phyloP scores from a whole-genome alignment of 2,113 vertebrate species.

The Colossoma macropomum region DNA sequence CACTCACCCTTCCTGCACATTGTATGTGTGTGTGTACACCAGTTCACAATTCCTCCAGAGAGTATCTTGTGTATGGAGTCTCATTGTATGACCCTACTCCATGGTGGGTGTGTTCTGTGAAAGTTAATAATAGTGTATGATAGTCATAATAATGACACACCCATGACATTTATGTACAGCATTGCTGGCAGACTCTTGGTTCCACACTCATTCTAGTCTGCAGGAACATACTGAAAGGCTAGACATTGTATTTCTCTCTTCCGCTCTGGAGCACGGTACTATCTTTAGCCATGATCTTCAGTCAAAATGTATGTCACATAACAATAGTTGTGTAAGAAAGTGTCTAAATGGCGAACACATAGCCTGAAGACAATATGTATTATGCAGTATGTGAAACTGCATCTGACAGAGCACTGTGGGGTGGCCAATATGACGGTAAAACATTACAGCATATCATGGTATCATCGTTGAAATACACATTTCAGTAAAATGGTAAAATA shows the following conservation, averaged over 20 bases:
- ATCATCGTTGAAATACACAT: no score
- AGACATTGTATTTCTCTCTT: not conserved
- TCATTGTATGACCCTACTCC: constrained; percentile 18
- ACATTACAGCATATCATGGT: no score
- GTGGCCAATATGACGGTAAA: no score
- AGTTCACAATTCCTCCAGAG: not conserved
- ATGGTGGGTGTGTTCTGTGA: constrained; percentile 24
- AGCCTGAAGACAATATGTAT: not conserved
- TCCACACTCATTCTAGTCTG: not conserved
- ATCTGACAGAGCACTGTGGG: no score
- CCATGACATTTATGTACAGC: constrained; percentile 15
- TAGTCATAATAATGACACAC: constrained; percentile 38
- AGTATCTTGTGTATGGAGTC: constrained; percentile 4
- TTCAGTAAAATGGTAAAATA: no score
- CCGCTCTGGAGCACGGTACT: not conserved
- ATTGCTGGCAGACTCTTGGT: not conserved
- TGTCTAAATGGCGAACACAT: no score
- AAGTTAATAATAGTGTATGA: constrained; percentile 32
- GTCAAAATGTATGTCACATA: not conserved
- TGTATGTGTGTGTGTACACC: not conserved
- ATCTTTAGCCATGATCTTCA: not conserved
- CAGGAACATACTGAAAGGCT: constrained; percentile 2
- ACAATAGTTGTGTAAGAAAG: not conserved
- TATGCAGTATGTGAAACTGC: no score
- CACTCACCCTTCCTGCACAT: constrained; percentile 40